These are phyloP conservation scores for Geococcyx californianus DNA, from an alignment of 2,113 vertebrate genomes.

Conservation along the genomic window DNA sequence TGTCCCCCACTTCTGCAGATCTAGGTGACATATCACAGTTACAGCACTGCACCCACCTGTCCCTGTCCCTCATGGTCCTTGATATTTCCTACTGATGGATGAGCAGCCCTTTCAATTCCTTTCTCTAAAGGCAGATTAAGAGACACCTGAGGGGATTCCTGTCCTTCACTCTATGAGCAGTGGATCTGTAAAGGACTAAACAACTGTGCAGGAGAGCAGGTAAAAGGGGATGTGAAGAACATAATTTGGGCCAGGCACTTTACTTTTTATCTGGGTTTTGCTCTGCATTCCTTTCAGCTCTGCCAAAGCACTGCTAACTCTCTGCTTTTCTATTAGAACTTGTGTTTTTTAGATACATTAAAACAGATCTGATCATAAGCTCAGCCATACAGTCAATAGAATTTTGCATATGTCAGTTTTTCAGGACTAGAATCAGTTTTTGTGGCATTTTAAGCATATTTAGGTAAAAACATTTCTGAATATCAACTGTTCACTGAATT, in stretches of 20 bases:
- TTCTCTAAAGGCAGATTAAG: background rate
- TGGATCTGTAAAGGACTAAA: background rate
- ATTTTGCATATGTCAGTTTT: background rate
- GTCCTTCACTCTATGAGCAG: background rate
- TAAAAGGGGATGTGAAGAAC: background rate
- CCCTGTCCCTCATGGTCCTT: background rate
- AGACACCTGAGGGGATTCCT: too few species aligned
- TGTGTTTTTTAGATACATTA: background rate
- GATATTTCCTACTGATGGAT: background rate
- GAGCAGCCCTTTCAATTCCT: background rate
- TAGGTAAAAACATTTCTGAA: background rate
- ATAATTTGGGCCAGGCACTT: background rate
- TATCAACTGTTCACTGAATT: background rate
- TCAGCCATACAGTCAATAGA: background rate
- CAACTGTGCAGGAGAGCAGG: background rate
- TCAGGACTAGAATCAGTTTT: background rate
- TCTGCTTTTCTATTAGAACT: background rate
- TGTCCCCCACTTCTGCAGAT: accelerated
- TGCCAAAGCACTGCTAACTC: background rate
- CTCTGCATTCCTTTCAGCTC: background rate
- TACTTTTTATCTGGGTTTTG: background rate
- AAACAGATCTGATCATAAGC: background rate
- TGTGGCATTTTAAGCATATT: background rate
- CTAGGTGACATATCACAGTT: background rate
- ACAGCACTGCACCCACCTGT: background rate